phyloP scores from a whole-genome alignment of 2,888 invertebrate species.

The Orthosia gothica region DNA sequence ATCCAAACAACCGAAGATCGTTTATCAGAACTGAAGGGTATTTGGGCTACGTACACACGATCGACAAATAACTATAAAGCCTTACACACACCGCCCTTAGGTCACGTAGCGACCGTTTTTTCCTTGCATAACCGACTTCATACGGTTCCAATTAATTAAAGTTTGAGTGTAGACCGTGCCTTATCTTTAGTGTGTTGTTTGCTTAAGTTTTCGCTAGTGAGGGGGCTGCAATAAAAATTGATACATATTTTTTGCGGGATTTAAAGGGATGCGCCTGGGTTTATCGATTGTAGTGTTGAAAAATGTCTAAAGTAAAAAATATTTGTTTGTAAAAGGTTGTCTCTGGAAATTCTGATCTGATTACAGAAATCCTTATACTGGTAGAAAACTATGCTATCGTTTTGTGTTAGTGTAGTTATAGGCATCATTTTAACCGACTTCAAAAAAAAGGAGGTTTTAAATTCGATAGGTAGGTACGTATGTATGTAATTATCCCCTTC shows the following conservation, averaged over 20 bases:
- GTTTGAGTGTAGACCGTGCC: slow-evolving; percentile 79
- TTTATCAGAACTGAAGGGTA: slow-evolving; percentile 50
- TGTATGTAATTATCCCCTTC: too few relatives aligned
- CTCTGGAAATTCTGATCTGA: too few relatives aligned
- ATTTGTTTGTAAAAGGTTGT: too few relatives aligned
- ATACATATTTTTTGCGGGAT: slow-evolving; percentile 49
- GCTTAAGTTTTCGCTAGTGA: slow-evolving; percentile 55
- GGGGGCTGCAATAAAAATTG: slow-evolving; percentile 52
- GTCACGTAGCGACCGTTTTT: slow-evolving; percentile 75
- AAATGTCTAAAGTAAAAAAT: background rate
- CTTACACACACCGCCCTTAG: slow-evolving; percentile 61
- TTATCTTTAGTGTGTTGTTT: slow-evolving; percentile 72
- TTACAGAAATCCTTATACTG: too few relatives aligned
- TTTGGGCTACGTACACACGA: slow-evolving; percentile 64
- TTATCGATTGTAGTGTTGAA: slow-evolving; percentile 12
- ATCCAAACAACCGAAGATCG: slow-evolving; percentile 23
- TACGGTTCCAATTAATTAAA: slow-evolving; percentile 78
- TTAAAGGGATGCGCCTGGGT: background rate
- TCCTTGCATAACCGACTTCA: slow-evolving; percentile 73
- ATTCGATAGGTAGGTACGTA: too few relatives aligned
- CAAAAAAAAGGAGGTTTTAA: too few relatives aligned
- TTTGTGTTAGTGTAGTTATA: too few relatives aligned
- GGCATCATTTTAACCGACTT: too few relatives aligned
- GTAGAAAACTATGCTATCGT: too few relatives aligned
- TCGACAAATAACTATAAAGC: slow-evolving; percentile 66